These are phyloP conservation scores for Myotis vivesi DNA, from an alignment of 2,797 vertebrate species.

Conservation along the genomic window DNA sequence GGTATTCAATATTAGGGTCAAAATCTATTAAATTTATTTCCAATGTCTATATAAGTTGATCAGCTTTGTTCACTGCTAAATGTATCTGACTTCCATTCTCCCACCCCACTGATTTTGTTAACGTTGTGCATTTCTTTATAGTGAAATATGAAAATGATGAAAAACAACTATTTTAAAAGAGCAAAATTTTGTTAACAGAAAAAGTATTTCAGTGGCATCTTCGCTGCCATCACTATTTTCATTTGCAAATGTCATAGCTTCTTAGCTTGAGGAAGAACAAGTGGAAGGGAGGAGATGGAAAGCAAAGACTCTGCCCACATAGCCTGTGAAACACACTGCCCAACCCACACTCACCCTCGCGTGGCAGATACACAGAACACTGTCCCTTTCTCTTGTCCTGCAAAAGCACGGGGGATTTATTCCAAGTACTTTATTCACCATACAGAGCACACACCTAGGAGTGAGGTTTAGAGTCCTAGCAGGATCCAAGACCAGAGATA, in stretches of 20 bases:
- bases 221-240: not conserved
- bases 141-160: not conserved
- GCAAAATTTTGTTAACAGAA: not conserved
- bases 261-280: not conserved
- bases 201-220: not conserved
- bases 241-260: not conserved
- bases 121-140: not conserved
- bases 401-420: not conserved
- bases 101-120: conserved; percentile 17
- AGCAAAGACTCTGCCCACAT: not conserved
- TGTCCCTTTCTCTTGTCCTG: not conserved
- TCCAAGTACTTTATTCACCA: not conserved
- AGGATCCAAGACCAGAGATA: not conserved
- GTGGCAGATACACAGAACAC: not conserved
- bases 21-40: conserved; percentile 24
- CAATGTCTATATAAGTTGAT: not conserved
- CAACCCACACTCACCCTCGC: not conserved
- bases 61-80: not conserved
- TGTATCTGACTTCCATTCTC: conserved; percentile 44
- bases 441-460: not conserved
- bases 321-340: not conserved
- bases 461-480: not conserved
- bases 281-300: not conserved
- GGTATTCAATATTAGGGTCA: not conserved
- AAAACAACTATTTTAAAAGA: not conserved